Evolutionary conservation across 1,140 invertebrate genomes (phyloP), one percentile per base, ranked within the genome.

Genomic region (Matsumurasca onukii): DNA sequence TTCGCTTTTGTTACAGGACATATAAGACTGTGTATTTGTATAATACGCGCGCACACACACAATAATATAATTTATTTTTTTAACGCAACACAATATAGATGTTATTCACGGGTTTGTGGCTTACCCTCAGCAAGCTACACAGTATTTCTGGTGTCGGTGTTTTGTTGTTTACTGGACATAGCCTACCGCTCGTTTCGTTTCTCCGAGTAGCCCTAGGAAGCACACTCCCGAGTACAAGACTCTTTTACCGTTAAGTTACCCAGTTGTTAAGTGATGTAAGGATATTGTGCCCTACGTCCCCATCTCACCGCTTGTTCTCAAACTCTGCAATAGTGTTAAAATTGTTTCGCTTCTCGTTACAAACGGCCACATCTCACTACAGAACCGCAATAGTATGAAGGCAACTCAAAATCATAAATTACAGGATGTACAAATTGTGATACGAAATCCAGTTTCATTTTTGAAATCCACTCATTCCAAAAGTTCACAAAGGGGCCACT

Each of bases 341-440:
- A 67, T 72, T 72, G 64, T 27, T 72, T 66, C 31, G 31, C 30
- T 62, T 72, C 61, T 68, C 66, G 48, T 67, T 70, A 72, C 66
- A 73, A n/a, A 71, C 67, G 70, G 70, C 61, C 67, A 74, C 68
- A 71, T 66, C 68, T 66, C 68, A 71, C 22, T 59, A 70, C 67
- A 72, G 73, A 70, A 66, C 68, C 20, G 66, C 75, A 76, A 76
- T 76, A 76, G 75, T 71, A 75, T 75, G 75, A 75, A 76, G 75
- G 75, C 75, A 75, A 75, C 73, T 75, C 71, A 73, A 74, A 69
- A 74, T 68, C 69, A 66, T 70, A 68, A 73, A 72, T 68, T 71
- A 72, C 71, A 74, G 68, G 34, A 61, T 72, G 34, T 66, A 69
- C 74, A 74, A 73, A 73, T 70, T 71, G 69, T 73, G 69, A 72